A percentile compares a stretch with the other conserved stretches of the same genome.
Evolutionary conservation across 2,797 vertebrate genomes (phyloP).

Genomic region (Hemitrygon akajei): DNA sequence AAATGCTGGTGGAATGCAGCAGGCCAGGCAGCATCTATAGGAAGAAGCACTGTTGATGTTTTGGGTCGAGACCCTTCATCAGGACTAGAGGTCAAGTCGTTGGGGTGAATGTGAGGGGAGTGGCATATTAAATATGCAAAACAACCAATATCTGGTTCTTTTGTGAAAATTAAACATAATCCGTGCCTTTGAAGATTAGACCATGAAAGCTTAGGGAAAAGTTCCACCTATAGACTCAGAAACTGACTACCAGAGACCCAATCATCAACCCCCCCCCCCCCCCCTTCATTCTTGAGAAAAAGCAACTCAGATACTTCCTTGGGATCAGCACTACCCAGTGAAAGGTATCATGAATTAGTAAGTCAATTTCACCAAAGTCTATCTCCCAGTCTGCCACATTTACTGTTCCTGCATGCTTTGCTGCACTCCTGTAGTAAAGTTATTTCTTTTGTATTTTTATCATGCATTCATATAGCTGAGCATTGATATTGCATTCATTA

Average conservation of each 20-base stretch:
- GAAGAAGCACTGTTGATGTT: no score
- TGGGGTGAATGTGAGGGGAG: no score
- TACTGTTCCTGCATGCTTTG: neutral
- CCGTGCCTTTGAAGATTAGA: constrained; percentile 16
- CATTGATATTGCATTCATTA: neutral
- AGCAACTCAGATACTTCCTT: neutral
- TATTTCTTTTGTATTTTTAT: neutral
- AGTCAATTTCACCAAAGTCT: neutral
- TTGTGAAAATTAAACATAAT: neutral
- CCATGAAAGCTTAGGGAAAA: constrained; percentile 42
- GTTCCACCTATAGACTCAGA: constrained; percentile 18
- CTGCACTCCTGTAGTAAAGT: constrained; percentile 13
- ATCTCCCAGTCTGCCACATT: neutral
- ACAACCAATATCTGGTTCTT: neutral
- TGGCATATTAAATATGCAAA: neutral
- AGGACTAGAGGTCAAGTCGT: no score
- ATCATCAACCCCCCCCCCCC: neutral
- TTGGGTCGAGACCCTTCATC: no score
- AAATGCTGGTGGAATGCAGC: no score
- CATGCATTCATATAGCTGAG: neutral
- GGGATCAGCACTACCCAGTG: neutral
- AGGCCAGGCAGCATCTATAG: no score
- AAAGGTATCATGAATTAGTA: neutral
- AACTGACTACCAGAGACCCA: constrained; percentile 39
- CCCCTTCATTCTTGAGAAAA: constrained; percentile 42